Conservation (phyloP, 2,113 vertebrate genomes). For the Siniperca chuatsi region DNA sequence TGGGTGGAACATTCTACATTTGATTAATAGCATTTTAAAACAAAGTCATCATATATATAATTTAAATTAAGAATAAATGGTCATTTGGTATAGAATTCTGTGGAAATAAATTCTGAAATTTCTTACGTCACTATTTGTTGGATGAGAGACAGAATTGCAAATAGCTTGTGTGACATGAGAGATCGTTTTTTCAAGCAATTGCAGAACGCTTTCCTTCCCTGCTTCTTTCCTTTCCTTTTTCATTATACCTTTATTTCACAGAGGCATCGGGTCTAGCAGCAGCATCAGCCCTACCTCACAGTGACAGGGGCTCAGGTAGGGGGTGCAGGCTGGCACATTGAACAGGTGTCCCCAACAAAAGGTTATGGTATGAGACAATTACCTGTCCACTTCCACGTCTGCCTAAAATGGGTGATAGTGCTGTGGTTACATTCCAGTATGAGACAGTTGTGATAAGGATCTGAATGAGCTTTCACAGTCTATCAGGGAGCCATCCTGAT, state of each 20-base stretch:
- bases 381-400: constrained; percentile 71
- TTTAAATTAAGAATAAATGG: not conserved
- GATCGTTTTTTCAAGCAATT: not conserved
- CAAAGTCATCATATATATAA: not conserved
- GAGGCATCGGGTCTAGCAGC: not conserved
- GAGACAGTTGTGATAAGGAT: constrained; percentile 83
- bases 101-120: not conserved
- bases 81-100: not conserved
- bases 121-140: not conserved
- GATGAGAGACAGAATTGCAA: not conserved
- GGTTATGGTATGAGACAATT: constrained; percentile 77
- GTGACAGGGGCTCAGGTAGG: not conserved
- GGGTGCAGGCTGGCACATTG: constrained; percentile 23
- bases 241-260: constrained; percentile 22
- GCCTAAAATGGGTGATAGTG: constrained; percentile 68
- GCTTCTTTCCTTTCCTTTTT: not conserved
- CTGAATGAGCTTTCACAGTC: constrained; percentile 82
- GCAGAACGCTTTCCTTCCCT: not conserved
- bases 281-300: not conserved
- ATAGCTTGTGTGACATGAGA: not conserved
- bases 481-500: constrained; percentile 73
- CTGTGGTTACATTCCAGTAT: constrained; percentile 67
- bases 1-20: not conserved
- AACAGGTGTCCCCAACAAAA: constrained; percentile 73
- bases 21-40: not conserved